Percentiles rank a stretch among this genome's conserved stretches.
phyloP scores from a whole-genome alignment of 2,113 vertebrate species.

The Cololabis saira region DNA sequence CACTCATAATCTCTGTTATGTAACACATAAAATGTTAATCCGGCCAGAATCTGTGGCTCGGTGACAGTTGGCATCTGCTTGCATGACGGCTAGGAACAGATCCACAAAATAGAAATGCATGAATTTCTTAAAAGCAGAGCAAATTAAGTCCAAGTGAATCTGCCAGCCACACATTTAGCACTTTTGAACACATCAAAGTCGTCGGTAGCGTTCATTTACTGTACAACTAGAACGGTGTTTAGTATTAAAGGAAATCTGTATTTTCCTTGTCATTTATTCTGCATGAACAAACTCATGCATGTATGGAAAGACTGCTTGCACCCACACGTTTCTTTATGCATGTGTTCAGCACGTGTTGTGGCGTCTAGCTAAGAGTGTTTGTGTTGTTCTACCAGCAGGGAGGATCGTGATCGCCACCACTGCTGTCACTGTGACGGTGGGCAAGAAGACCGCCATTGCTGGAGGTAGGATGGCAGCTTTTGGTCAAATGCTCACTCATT shows the following conservation, averaged over 20 bases:
- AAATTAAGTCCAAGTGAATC: constrained; percentile 15
- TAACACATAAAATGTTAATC: constrained; percentile 49
- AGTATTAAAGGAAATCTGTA: no score
- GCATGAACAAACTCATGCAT: constrained; percentile 32
- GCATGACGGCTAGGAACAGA: constrained; percentile 34
- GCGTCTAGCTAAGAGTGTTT: constrained; percentile 25
- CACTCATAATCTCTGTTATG: constrained; percentile 40
- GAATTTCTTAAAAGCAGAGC: constrained; percentile 24
- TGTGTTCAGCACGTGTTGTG: not conserved
- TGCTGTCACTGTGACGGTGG: constrained; percentile 85
- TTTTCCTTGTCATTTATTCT: not conserved
- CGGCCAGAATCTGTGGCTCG: constrained; percentile 35
- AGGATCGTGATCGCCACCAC: constrained; percentile 87
- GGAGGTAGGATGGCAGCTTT: constrained; percentile 87
- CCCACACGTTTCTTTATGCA: not conserved
- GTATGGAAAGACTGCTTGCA: constrained; percentile 16
- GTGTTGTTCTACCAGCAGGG: constrained; percentile 78
- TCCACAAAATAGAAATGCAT: constrained; percentile 2
- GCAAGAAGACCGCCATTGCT: constrained; percentile 89
- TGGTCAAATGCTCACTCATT: constrained; percentile 3
- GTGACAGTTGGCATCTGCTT: constrained; percentile 46
- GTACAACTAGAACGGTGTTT: no score
- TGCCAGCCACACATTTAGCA: constrained; percentile 31
- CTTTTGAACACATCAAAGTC: constrained; percentile 6
- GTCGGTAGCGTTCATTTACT: no score